phyloP scores from a whole-genome alignment of 2,888 invertebrate species.

The Cryptocephalus moraei region DNA sequence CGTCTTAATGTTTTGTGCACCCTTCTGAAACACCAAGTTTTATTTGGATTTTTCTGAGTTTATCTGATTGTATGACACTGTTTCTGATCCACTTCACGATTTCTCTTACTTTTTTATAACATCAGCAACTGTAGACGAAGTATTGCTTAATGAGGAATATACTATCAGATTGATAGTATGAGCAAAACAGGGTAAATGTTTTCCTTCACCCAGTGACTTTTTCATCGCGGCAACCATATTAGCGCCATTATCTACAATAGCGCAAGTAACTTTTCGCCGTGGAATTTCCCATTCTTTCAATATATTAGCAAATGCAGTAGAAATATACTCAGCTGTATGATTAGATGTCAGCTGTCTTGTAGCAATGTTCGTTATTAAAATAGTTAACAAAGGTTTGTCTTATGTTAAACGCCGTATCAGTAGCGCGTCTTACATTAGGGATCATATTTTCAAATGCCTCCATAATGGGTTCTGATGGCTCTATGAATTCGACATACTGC shows the following conservation, averaged over 20 bases:
- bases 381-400: too few species aligned
- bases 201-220: neutral
- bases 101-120: slow-evolving; percentile 1
- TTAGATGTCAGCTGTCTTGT: slow-evolving; percentile 1
- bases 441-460: too few species aligned
- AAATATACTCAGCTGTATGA: neutral
- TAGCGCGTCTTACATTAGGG: too few species aligned
- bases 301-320: neutral
- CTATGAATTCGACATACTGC: too few species aligned
- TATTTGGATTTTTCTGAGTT: slow-evolving; percentile 2
- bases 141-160: neutral
- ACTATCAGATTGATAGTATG: neutral
- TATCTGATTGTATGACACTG: slow-evolving; percentile 3
- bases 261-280: neutral
- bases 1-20: slow-evolving; percentile 1
- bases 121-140: neutral
- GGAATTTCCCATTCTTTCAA: neutral
- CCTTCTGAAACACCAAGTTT: neutral
- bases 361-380: too few species aligned
- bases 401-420: too few species aligned
- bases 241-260: neutral
- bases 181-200: neutral
- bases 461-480: too few species aligned
- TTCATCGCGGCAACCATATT: neutral
- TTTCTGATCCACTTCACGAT: slow-evolving; percentile 3